phyloP scores from a whole-genome alignment of 1,140 invertebrate species.

The Magallana angulata region DNA sequence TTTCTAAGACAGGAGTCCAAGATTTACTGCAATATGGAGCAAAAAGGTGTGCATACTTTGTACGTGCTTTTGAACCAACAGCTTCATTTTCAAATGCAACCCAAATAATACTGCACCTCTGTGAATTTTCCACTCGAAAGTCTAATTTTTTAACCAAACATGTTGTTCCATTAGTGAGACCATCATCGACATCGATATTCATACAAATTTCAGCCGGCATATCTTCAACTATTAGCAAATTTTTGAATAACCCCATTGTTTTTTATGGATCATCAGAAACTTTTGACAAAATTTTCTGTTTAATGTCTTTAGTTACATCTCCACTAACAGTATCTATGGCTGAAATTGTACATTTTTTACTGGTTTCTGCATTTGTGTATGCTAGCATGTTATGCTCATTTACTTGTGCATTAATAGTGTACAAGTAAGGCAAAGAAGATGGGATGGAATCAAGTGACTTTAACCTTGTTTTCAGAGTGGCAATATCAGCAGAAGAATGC shows the following conservation, averaged over 20 bases:
- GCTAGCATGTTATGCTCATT: conserved; percentile 40
- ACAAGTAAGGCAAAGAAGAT: conserved; percentile 47
- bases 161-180: conserved; percentile 58
- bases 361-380: conserved; percentile 12
- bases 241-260: not conserved
- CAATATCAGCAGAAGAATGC: not conserved
- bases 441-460: not conserved
- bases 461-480: not conserved
- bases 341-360: conserved; percentile 8
- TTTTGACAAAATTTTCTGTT: conserved; percentile 37
- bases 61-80: conserved; percentile 44
- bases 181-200: conserved; percentile 54
- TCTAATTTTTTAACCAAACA: conserved; percentile 52
- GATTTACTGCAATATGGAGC: too few relatives aligned
- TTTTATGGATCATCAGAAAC: conserved; percentile 22
- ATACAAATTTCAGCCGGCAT: conserved; percentile 42
- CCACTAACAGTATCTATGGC: conserved; percentile 47
- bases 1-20: too few relatives aligned
- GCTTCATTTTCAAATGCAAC: conserved; percentile 45
- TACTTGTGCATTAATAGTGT: conserved; percentile 50
- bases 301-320: conserved; percentile 33
- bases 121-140: conserved; percentile 5
- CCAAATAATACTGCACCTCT: conserved; percentile 52
- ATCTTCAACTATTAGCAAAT: conserved; percentile 41
- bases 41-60: conserved; percentile 54